A percentile compares a stretch with the other conserved stretches of the same genome.
phyloP scores from a whole-genome alignment of 2,888 invertebrate genomes.

The Cryptops parisi region DNA sequence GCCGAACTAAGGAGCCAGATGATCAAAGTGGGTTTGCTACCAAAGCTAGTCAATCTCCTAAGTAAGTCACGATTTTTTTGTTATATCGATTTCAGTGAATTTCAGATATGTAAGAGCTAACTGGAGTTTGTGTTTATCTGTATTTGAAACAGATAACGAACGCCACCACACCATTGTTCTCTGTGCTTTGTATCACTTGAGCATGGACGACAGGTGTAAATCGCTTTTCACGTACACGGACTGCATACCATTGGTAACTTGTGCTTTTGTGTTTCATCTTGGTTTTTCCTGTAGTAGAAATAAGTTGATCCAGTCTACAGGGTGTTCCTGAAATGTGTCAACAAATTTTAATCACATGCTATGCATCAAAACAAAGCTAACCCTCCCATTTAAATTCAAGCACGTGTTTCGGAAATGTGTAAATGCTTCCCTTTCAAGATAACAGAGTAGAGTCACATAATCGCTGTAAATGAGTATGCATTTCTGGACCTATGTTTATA shows the following conservation, averaged over 20 bases:
- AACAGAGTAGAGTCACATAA: too few relatives aligned
- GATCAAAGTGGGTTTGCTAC: constrained; percentile 73
- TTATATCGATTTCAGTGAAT: constrained; percentile 3
- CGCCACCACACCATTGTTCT: constrained; percentile 32
- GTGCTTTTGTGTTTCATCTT: too few relatives aligned
- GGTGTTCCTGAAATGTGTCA: too few relatives aligned
- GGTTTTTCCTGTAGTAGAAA: too few relatives aligned
- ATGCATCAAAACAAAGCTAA: too few relatives aligned
- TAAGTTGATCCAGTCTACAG: too few relatives aligned
- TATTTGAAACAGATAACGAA: constrained; percentile 25
- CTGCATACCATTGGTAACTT: constrained; percentile 54
- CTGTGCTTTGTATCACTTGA: constrained; percentile 67
- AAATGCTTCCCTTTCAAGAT: too few relatives aligned
- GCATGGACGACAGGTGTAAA: constrained; percentile 88
- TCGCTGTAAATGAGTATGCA: too few relatives aligned
- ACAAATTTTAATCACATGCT: too few relatives aligned
- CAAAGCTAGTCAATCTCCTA: constrained; percentile 75
- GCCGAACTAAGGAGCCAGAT: constrained; percentile 70
- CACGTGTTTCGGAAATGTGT: too few relatives aligned
- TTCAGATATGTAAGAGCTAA: background rate
- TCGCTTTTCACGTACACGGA: constrained; percentile 86
- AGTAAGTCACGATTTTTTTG: constrained; percentile 40
- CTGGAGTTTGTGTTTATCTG: background rate
- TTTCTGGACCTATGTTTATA: too few relatives aligned
- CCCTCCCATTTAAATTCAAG: too few relatives aligned